Evolutionary conservation across 2,888 invertebrate species (phyloP).

Genomic region (Pachycephus smyrnensis): DNA sequence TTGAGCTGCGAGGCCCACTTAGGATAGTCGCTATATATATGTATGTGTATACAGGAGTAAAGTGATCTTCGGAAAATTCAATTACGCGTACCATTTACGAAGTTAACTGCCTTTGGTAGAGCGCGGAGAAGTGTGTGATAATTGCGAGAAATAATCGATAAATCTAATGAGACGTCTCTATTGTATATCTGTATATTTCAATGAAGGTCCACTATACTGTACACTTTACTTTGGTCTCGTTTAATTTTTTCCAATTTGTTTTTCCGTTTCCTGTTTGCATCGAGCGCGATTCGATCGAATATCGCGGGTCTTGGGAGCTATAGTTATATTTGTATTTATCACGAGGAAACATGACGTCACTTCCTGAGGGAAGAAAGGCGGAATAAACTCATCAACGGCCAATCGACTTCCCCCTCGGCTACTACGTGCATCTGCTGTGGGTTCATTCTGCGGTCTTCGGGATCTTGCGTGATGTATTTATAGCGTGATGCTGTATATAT

Average conservation of each 20-base stretch:
- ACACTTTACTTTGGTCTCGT: background rate
- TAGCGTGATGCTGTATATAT: background rate
- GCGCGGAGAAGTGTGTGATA: no score
- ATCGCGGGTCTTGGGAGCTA: constrained; percentile 33
- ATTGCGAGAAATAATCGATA: no score
- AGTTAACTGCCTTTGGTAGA: background rate
- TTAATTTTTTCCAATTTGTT: background rate
- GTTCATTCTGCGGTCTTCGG: background rate
- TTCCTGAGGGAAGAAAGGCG: constrained; percentile 56
- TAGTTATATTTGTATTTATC: constrained; percentile 54
- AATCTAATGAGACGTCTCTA: no score
- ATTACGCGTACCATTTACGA: background rate
- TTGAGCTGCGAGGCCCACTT: background rate
- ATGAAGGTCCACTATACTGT: background rate
- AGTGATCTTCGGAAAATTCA: background rate
- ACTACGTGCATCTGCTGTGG: background rate
- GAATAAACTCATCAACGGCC: constrained; percentile 59
- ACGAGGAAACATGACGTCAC: constrained; percentile 56
- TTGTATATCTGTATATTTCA: no score
- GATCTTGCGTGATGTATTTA: background rate
- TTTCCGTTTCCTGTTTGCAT: constrained; percentile 30
- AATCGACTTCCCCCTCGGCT: constrained; percentile 43
- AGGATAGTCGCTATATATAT: background rate
- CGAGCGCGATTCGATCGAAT: background rate
- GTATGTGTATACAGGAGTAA: background rate